Base-by-base conservation (phyloP, 2,113 vertebrate genomes). In the Eptesicus fuscus region DNA sequence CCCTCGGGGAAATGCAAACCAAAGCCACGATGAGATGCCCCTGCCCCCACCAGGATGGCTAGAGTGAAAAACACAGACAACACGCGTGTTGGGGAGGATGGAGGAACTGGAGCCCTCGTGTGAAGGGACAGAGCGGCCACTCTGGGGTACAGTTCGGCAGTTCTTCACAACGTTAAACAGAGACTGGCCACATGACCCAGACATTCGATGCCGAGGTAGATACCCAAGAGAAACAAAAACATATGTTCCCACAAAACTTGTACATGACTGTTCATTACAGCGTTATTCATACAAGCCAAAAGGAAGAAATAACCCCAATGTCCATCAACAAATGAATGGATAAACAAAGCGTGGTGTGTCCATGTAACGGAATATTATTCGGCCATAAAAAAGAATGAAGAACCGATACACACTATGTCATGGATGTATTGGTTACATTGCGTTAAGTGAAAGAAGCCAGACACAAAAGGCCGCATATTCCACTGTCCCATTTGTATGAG, bases 41-140 rank as follows among this genome's bases (percentile, higher is more conserved):
- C n/a, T 22, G 4, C n/a, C 35, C 63, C 30, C 2, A 5, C n/a
- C 2, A 9, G n/a, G 83, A n/a, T 11, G 35, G 23, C 44, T 20
- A 30, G 16, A 47, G 14, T 7, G 30, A 18, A 16, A 56, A 35
- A 32, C 14, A 7, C 30, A 47, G 37, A 42, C 9, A 32, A 17
- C 13, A 10, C 37, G 14, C 22, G 44, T 0, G 4, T 16, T 4
- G 63, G n/a, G 2, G 1, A 51, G 28, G 63, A 16, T 44, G 22
- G 3, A 16, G 59, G 74, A n/a, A 16, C 25, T 37, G 47, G 49
- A 87, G 30, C 16, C 25, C 28, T 85, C 13, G 1, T 2, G 9
- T 1, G 0, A 30, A 70, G 40, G 1, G 1, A n/a, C 0, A 2
- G 11, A 2, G 1, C 28, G 13, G 77, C 70, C 44, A 0, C 2